Base-by-base conservation (phyloP, 1,140 invertebrate genomes). In the Drosophila cardini region DNA sequence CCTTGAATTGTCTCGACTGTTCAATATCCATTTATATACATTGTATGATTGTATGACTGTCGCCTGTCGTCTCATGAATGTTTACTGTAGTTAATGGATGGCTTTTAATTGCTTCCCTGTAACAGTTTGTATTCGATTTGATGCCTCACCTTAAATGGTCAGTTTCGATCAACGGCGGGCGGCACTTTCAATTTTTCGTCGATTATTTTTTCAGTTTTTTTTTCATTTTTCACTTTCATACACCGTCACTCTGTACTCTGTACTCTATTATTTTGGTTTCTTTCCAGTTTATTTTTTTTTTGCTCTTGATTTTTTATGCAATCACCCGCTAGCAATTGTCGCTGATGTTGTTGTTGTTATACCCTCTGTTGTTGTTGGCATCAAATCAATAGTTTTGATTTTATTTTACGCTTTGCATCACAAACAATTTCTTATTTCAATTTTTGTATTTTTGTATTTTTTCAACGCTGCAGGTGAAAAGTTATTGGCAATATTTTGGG, bases 281-380 rank as follows among this genome's bases (percentile, higher is more conserved):
- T 45, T 46, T 61, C 55, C 6, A 5, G 18, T 60, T 65, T 58
- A 48, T 30, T 64, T 63, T 10, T 30, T 62, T 55, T 62, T 57
- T 67, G 68, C 77, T 85, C 70, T 84, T 85, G 63, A 80, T 85
- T 82, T 36, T 81, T 79, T 69, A 73, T 73, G 71, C 71, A 73
- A 73, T 69, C 71, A 62, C 46, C 65, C 50, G 55, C 58, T 78
- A 64, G 78, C 53, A 30, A 56, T 72, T 78, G 80, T 74, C 61
- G 78, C 58, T 62, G 46, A 68, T 55, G 21, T 5, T 65, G 78
- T 63, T 62, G 55, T 76, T 64, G n/a, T n/a, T n/a, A n/a, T n/a
- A n/a, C n/a, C n/a, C n/a, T n/a, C n/a, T 62, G 55, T 76, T 64
- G 60, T 45, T 42, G 48, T 65, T 26, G 21, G 2, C 21, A 26